A percentile compares a stretch with the other conserved stretches of the same genome.
These are phyloP conservation scores for Molothrus ater DNA, from an alignment of 2,797 vertebrate species.

Conservation along the genomic window DNA sequence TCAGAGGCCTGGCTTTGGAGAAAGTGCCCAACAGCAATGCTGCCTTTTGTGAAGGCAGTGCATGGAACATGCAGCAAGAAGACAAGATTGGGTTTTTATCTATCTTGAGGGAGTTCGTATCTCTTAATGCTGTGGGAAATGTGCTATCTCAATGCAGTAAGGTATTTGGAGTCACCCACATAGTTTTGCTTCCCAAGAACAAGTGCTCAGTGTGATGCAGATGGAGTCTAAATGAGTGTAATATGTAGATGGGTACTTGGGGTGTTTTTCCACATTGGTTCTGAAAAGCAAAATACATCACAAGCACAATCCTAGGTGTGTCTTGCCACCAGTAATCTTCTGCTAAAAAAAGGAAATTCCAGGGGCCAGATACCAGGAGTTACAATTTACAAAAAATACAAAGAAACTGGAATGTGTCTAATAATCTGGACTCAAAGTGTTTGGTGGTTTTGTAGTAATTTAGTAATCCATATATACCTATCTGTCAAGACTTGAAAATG, in stretches of 20 bases:
- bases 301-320: neutral
- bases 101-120: neutral
- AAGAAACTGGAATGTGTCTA: neutral
- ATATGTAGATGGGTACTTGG: neutral
- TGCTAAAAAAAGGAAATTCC: neutral
- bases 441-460: neutral
- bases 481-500: neutral
- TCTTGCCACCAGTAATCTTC: neutral
- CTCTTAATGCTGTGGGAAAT: neutral
- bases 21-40: neutral
- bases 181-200: neutral
- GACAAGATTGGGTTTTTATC: neutral
- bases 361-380: neutral
- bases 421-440: neutral
- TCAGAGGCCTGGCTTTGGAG: neutral
- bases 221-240: neutral
- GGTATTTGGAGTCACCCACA: neutral
- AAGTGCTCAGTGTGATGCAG: neutral
- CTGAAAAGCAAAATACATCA: neutral
- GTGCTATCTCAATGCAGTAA: neutral
- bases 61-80: neutral
- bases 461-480: neutral
- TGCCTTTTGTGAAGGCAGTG: neutral
- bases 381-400: neutral
- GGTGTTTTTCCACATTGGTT: neutral